Evolutionary conservation across 2,113 vertebrate species (phyloP).

Genomic region (Craseonycteris thonglongyai): DNA sequence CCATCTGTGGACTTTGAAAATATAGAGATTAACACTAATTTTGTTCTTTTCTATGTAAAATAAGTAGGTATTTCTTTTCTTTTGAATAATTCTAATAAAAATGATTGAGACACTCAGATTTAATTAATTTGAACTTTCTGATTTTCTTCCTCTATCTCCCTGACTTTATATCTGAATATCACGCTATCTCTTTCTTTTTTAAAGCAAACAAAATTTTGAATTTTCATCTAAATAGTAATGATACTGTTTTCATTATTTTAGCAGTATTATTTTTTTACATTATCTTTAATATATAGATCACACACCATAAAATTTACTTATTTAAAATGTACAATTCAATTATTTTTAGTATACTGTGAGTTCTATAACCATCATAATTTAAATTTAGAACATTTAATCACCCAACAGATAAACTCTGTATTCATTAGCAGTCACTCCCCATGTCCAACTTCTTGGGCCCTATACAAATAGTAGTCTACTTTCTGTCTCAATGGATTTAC

Average conservation of each 20-base stretch:
- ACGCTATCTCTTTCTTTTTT: not conserved
- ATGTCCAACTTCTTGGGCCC: not conserved
- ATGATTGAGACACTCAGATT: conserved; percentile 60
- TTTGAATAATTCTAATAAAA: conserved; percentile 66
- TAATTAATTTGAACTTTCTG: not conserved
- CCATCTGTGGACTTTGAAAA: not conserved
- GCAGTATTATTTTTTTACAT: too few species aligned
- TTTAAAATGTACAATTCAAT: not conserved
- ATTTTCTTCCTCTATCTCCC: not conserved
- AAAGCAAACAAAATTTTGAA: not conserved
- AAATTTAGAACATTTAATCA: not conserved
- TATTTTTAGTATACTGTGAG: not conserved
- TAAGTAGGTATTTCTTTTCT: conserved; percentile 10
- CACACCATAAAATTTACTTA: not conserved
- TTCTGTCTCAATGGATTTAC: not conserved
- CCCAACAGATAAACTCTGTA: not conserved
- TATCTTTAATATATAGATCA: not conserved
- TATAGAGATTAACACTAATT: not conserved
- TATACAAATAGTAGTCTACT: not conserved
- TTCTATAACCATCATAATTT: not conserved
- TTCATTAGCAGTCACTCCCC: not conserved
- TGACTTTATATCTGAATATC: not conserved
- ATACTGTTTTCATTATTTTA: not conserved
- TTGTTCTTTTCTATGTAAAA: not conserved
- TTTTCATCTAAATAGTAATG: not conserved